Percentiles rank a stretch among this genome's conserved stretches.
Evolutionary conservation across 2,113 vertebrate genomes (phyloP).

Genomic region (Propithecus coquereli): DNA sequence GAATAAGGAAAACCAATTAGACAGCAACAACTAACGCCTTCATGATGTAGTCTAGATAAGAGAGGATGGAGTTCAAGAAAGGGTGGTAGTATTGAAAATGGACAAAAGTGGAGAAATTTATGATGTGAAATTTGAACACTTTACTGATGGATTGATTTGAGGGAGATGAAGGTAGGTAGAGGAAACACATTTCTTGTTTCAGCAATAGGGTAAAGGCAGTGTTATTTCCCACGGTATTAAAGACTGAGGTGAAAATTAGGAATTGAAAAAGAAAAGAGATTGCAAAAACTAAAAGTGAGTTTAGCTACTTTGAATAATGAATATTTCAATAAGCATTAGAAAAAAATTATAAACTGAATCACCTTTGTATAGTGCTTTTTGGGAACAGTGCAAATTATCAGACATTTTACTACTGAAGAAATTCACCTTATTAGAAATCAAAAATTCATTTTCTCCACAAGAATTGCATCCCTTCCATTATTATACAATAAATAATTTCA

Average conservation of each 20-base stretch:
- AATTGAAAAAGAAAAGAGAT: not conserved
- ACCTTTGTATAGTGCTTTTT: not conserved
- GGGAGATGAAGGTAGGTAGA: not conserved
- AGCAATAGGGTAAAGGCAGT: not conserved
- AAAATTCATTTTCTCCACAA: not conserved
- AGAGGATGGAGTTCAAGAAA: not conserved
- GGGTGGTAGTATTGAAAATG: fast-evolving
- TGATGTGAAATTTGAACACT: not conserved
- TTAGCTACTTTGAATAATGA: not conserved
- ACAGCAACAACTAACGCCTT: not conserved
- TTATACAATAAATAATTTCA: not conserved
- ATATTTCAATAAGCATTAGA: not conserved
- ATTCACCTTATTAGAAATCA: not conserved
- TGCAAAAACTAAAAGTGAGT: not conserved
- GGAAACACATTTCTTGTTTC: not conserved
- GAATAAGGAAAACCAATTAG: not conserved
- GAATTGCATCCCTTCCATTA: not conserved
- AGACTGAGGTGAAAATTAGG: not conserved
- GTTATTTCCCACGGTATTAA: not conserved
- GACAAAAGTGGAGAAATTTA: not conserved
- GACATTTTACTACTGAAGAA: not conserved
- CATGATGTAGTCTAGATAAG: not conserved
- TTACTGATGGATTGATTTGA: not conserved
- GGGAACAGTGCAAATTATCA: not conserved
- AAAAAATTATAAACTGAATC: not conserved